Evolutionary conservation across 2,888 invertebrate genomes (phyloP).

Genomic region (Philaethria dido): DNA sequence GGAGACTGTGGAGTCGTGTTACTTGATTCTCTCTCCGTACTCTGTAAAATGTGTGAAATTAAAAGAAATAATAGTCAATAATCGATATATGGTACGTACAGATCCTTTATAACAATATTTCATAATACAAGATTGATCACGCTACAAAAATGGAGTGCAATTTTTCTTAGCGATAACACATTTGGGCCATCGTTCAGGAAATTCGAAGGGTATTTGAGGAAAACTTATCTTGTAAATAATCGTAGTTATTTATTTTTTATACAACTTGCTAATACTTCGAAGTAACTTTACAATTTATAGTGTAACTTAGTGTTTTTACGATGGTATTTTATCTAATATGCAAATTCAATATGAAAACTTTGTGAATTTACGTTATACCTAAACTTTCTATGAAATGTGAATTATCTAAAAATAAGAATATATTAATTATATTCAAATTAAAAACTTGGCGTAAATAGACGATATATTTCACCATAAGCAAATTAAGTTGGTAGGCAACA

Average conservation of each 20-base stretch:
- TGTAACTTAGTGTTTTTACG: not conserved
- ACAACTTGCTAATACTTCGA: not conserved
- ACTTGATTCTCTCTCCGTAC: too few relatives aligned
- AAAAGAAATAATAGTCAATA: not conserved
- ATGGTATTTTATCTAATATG: not conserved
- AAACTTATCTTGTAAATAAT: constrained; percentile 25
- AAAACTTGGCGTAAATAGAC: too few relatives aligned
- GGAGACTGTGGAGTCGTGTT: too few relatives aligned
- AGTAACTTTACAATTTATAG: not conserved
- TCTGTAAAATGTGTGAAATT: not conserved
- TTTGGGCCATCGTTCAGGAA: constrained; percentile 27
- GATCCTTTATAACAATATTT: constrained; percentile 9
- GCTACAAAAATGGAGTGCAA: constrained; percentile 29
- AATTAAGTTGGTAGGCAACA: too few relatives aligned
- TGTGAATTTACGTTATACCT: too few relatives aligned
- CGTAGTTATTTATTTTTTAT: constrained; percentile 3
- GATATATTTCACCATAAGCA: too few relatives aligned
- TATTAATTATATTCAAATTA: too few relatives aligned
- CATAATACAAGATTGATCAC: constrained; percentile 34
- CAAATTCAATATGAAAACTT: too few relatives aligned
- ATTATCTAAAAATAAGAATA: too few relatives aligned
- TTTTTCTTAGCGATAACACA: constrained; percentile 24
- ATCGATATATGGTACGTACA: not conserved
- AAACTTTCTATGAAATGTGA: too few relatives aligned
- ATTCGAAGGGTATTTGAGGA: constrained; percentile 19